Percentiles rank a stretch among this genome's conserved stretches.
Conservation (phyloP, 2,113 vertebrate species). For the Nesoenas mayeri region DNA sequence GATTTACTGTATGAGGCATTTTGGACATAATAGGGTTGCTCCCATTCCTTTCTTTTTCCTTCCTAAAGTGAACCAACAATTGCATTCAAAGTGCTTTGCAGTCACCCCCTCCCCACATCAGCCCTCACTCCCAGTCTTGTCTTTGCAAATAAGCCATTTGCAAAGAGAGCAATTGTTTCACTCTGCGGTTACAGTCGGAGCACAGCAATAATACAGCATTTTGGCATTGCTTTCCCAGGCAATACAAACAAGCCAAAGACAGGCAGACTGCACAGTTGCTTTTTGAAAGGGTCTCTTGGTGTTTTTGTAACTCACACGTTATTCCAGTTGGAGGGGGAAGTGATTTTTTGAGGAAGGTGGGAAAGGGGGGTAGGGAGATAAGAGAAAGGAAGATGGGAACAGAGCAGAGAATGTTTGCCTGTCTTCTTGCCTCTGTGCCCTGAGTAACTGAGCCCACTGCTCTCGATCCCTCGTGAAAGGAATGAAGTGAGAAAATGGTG, state of each 20-base stretch:
- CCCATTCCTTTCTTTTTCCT: neutral
- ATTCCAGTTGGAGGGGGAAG: constrained; percentile 35
- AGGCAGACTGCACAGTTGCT: constrained; percentile 44
- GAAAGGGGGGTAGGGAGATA: neutral
- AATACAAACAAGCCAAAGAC: constrained; percentile 56
- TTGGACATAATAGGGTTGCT: constrained; percentile 33
- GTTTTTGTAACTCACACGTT: constrained; percentile 48
- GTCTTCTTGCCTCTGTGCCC: constrained; percentile 61
- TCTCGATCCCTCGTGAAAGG: constrained; percentile 41
- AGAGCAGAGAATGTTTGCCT: constrained; percentile 51
- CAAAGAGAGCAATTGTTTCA: constrained; percentile 46
- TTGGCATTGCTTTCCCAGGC: constrained; percentile 45
- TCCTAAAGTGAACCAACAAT: neutral
- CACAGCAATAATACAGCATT: constrained; percentile 45
- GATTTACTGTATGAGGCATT: constrained; percentile 48
- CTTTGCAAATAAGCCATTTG: constrained; percentile 42
- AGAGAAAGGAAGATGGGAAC: neutral
- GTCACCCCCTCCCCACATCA: neutral
- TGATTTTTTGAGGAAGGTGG: neutral
- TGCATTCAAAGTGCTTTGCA: neutral
- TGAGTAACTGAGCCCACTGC: constrained; percentile 68
- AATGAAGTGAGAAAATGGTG: constrained; percentile 81
- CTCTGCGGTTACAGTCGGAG: constrained; percentile 12
- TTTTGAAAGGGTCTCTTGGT: constrained; percentile 34
- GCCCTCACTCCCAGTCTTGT: neutral